Evolutionary conservation across 1,140 invertebrate species (phyloP), one percentile per base, ranked within the genome.

Genomic region (Megalopta genalis): DNA sequence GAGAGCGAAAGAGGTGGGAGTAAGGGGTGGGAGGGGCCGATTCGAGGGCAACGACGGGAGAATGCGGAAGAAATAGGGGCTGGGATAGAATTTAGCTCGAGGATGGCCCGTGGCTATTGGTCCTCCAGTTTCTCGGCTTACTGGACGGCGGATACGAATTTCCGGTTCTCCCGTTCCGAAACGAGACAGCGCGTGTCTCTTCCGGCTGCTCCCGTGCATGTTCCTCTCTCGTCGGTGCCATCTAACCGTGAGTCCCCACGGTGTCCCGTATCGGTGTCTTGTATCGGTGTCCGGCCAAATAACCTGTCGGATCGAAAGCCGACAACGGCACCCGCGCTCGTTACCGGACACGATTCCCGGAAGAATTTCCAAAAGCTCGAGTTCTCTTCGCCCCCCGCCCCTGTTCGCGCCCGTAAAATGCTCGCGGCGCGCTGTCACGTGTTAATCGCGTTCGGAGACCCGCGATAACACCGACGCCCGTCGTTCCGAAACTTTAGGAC

Each of bases 261-360:
- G n/a, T 66, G 57, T 27, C 42, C 69, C 70, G 62, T 81, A 83
- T 81, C 9, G 65, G n/a, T 66, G 57, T 23, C 42, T 65, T 71
- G 62, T 81, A 83, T 82, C 66, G 75, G 57, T 77, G 81, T 78
- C 64, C 54, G 62, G 12, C 57, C 77, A 71, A 79, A 85, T 80
- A 80, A 75, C 77, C 77, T 80, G 77, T 81, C 85, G 77, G 76
- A 88, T 88, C 78, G 71, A 86, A 67, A 69, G 65, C 75, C 70
- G 59, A 73, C 67, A 77, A 63, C 14, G 67, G 46, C 0, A 16
- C 25, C 7, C 1, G 27, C 39, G n/a, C 10, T 27, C 21, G 27
- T 57, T 57, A 57, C 10, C 42, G 32, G 32, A 46, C 18, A 18
- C 42, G 54, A 16, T 14, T 49, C 69, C 12, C 14, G 1, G n/a